Base-by-base conservation (phyloP, 1,140 invertebrate genomes). In the Caenorhabditis latens region DNA sequence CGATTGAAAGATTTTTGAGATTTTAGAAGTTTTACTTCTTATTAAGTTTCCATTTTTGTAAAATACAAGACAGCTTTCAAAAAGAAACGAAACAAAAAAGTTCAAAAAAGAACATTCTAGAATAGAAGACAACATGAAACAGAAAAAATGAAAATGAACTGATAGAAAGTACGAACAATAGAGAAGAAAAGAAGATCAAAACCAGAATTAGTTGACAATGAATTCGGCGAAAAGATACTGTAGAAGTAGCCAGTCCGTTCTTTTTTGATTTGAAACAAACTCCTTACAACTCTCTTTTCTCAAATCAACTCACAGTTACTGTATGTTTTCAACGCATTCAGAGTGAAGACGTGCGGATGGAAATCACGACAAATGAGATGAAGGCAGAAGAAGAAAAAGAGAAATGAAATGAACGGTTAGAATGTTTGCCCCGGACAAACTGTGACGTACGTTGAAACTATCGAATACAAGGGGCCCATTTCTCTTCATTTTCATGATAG, bases 221-320 rank as follows among this genome's bases (percentile, higher is more conserved):
- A 63, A 63, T 63, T 63, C 61, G 61, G 61, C 61, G 61, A 63
- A 71, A 71, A 42, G 24, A 42, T 63, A 63, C 61, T 63, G 61
- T 63, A 63, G 61, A 63, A 63, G 61, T 63, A 63, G 61, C 61
- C 61, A 63, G 21, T 24, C 61, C 61, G 61, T 63, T 63, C 61
- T 63, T 63, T 63, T 63, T 63, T 63, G 21, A 32, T 40, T 32
- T 32, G 21, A 58, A n/a, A 58, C 16, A 58, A 21, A 32, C 55
- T 4, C 55, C 1, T 2, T 7, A 58, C 9, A 32, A 32, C 24
- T 9, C 21, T 11, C 19, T 11, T 32, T 11, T 8, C 14, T 9
- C 14, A 58, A 63, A 63, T 21, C 19, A 63, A 63, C 61, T 63
- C 61, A 63, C 61, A 40, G 32, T 32, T 32, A 32, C 32, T 32